phyloP scores from a whole-genome alignment of 2,113 vertebrate genomes.

The Falco punctatus region DNA sequence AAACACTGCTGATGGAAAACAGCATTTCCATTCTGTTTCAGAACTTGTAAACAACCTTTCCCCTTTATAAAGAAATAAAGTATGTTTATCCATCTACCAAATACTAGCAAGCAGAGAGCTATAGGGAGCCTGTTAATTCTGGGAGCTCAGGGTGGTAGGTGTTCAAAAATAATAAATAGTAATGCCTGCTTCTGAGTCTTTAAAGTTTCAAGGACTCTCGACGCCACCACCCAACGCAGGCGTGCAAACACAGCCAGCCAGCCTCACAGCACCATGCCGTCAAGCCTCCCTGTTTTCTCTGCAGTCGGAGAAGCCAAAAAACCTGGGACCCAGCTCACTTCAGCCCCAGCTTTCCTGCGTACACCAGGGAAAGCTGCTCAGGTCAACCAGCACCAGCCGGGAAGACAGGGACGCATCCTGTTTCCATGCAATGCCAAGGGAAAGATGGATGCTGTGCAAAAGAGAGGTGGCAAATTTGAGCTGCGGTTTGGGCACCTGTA shows the following conservation, averaged over 20 bases:
- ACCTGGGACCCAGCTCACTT: rapidly evolving
- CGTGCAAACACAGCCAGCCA: neutral
- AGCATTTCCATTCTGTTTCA: constrained; percentile 29
- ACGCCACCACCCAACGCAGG: neutral
- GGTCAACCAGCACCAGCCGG: neutral
- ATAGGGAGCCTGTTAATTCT: constrained; percentile 4
- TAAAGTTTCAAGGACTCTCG: constrained; percentile 7
- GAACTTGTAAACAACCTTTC: constrained; percentile 53
- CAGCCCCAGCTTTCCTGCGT: neutral
- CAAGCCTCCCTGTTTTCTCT: neutral
- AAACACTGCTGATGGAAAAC: constrained; percentile 12
- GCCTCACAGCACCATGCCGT: neutral
- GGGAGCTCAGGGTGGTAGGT: neutral
- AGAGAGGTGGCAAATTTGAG: neutral
- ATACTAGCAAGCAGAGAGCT: constrained; percentile 9
- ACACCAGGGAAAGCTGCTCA: neutral
- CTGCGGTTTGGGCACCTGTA: rapidly evolving
- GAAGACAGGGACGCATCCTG: neutral
- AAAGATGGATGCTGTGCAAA: neutral
- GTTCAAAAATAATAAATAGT: constrained; percentile 8
- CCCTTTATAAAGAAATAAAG: constrained; percentile 10
- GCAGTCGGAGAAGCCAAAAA: neutral
- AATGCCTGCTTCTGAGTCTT: neutral
- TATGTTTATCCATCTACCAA: constrained; percentile 31
- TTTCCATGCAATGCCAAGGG: too few relatives aligned